Conservation (phyloP, 1,140 invertebrate genomes). For the Euura lappo region DNA sequence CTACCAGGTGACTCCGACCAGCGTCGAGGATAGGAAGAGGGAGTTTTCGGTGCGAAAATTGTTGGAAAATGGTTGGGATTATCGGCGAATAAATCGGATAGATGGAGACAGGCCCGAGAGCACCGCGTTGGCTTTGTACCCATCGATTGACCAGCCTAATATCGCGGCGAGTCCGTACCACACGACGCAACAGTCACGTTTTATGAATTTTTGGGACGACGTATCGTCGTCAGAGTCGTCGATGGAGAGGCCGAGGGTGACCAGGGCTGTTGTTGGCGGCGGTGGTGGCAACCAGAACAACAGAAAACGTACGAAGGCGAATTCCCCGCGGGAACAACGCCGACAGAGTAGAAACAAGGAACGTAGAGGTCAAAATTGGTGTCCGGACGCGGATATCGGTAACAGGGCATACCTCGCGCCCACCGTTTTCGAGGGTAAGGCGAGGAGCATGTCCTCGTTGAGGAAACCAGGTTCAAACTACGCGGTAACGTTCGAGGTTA, state of each 20-base stretch:
- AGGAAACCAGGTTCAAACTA: conserved; percentile 64
- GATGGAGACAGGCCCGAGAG: conserved; percentile 8
- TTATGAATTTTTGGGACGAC: conserved; percentile 17
- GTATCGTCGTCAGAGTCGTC: conserved; percentile 21
- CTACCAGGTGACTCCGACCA: conserved; percentile 19
- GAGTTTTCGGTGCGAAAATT: not conserved
- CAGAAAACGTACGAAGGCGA: conserved; percentile 42
- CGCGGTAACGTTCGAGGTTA: conserved; percentile 71
- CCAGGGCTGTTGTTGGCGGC: conserved; percentile 28
- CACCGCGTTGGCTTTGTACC: conserved; percentile 1
- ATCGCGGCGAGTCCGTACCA: not conserved
- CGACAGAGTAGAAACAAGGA: conserved; percentile 48
- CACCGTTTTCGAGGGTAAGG: conserved; percentile 70
- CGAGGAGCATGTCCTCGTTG: conserved; percentile 65
- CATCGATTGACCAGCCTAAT: conserved; percentile 12
- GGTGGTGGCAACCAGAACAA: conserved; percentile 26
- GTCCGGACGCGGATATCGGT: conserved; percentile 65
- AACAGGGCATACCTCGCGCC: conserved; percentile 68
- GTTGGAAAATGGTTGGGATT: not conserved
- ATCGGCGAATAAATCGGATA: not conserved
- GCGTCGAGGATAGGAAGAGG: not conserved
- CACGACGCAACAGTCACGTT: not conserved
- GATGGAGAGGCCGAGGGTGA: conserved; percentile 30
- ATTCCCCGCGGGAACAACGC: conserved; percentile 49
- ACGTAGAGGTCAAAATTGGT: conserved; percentile 58